Conservation (phyloP, 2,888 invertebrate genomes). For the Cactoblastis cactorum region DNA sequence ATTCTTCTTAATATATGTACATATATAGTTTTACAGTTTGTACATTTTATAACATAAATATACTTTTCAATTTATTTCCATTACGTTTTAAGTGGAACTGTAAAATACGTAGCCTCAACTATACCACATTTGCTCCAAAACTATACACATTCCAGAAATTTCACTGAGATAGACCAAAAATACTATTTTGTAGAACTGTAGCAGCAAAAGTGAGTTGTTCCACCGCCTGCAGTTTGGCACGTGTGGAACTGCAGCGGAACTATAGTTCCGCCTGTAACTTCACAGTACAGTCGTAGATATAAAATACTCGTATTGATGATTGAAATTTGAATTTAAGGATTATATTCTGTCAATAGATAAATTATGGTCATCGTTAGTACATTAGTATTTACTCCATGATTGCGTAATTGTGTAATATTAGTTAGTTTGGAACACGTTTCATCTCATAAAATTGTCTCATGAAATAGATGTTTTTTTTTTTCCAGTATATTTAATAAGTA, state of each 20-base stretch:
- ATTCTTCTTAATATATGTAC: too few relatives aligned
- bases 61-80: too few relatives aligned
- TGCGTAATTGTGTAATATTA: too few relatives aligned
- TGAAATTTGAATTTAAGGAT: background rate
- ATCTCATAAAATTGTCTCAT: too few relatives aligned
- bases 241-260: slow-evolving; percentile 7
- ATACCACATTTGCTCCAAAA: background rate
- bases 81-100: background rate
- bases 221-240: slow-evolving; percentile 4
- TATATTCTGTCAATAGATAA: too few relatives aligned
- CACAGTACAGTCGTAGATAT: slow-evolving; percentile 6
- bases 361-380: too few relatives aligned
- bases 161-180: slow-evolving; percentile 1
- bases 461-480: too few relatives aligned
- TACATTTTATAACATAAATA: too few relatives aligned
- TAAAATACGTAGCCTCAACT: background rate
- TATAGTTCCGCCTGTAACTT: slow-evolving; percentile 5
- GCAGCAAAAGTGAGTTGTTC: slow-evolving; percentile 6
- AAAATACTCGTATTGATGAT: background rate
- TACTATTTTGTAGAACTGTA: background rate
- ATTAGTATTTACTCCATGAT: too few relatives aligned
- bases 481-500: too few relatives aligned
- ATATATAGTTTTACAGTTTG: too few relatives aligned
- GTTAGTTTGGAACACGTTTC: too few relatives aligned
- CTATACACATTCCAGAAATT: background rate